These are phyloP conservation scores for Todus mexicanus DNA, from an alignment of 2,797 vertebrate genomes.

Conservation along the genomic window DNA sequence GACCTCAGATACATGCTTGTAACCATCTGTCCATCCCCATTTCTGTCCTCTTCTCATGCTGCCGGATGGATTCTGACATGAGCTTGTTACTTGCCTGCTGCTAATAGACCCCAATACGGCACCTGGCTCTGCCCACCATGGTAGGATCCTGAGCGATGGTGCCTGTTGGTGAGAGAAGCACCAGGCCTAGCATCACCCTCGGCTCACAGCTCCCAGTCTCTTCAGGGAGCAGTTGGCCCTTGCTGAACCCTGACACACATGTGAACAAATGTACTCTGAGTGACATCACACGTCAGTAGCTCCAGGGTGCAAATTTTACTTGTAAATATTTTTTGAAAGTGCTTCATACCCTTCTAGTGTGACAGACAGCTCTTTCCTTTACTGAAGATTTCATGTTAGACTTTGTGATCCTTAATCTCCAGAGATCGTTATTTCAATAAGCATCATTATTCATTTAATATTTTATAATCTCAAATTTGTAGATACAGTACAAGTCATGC, in stretches of 20 bases:
- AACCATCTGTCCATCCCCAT: neutral
- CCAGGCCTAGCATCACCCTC: neutral
- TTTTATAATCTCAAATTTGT: neutral
- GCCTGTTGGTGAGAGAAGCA: neutral
- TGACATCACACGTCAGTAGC: neutral
- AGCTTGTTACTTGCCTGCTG: neutral
- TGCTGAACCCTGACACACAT: neutral
- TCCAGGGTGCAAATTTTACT: neutral
- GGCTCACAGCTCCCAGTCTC: neutral
- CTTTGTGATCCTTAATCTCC: neutral
- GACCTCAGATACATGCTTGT: neutral
- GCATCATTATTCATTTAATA: neutral
- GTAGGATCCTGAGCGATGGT: neutral
- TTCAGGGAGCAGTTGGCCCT: neutral
- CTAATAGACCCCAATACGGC: rapidly evolving
- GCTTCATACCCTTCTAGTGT: neutral
- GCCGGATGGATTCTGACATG: neutral
- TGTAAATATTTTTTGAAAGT: neutral
- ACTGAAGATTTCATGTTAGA: neutral
- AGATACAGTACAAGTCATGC: neutral
- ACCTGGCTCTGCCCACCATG: neutral
- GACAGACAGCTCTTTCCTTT: neutral
- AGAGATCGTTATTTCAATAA: neutral
- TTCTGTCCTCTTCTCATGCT: neutral
- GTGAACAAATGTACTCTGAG: neutral